Conservation (phyloP, 2,113 vertebrate genomes). For the Centropristis striata region DNA sequence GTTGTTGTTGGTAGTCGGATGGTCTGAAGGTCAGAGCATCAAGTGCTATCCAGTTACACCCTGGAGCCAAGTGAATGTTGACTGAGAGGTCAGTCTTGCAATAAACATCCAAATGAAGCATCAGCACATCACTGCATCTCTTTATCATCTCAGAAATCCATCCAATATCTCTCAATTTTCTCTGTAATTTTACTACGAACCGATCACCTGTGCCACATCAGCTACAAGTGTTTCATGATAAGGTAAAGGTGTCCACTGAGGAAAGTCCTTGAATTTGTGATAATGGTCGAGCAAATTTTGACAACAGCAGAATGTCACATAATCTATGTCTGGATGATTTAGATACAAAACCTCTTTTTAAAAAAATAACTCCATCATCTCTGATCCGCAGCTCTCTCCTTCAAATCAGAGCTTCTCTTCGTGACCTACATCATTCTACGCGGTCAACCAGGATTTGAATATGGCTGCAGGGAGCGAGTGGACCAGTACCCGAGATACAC, state of each 20-base stretch:
- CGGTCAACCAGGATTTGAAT: conserved; percentile 11
- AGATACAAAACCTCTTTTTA: neutral
- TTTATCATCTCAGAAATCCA: neutral
- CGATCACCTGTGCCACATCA: neutral
- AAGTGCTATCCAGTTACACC: conserved; percentile 33
- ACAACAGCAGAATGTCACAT: neutral
- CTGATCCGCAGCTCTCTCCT: neutral
- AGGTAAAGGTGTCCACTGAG: neutral
- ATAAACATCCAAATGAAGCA: conserved; percentile 21
- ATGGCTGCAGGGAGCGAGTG: neutral
- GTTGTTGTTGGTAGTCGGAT: conserved; percentile 5
- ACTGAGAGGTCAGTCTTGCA: conserved; percentile 4
- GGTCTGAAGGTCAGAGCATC: conserved; percentile 57
- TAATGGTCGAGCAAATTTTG: neutral
- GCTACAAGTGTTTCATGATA: conserved; percentile 1
- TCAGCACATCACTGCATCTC: neutral
- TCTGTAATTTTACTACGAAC: neutral
- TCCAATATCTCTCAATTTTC: neutral
- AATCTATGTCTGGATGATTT: neutral
- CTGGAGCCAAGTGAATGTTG: conserved; percentile 15
- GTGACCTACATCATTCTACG: conserved; percentile 39
- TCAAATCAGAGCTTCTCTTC: conserved; percentile 30
- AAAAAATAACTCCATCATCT: conserved; percentile 1
- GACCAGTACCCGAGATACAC: conserved; percentile 22
- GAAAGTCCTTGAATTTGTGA: neutral